phyloP scores from a whole-genome alignment of 1,140 invertebrate species.

The Neotoxoptera formosana region DNA sequence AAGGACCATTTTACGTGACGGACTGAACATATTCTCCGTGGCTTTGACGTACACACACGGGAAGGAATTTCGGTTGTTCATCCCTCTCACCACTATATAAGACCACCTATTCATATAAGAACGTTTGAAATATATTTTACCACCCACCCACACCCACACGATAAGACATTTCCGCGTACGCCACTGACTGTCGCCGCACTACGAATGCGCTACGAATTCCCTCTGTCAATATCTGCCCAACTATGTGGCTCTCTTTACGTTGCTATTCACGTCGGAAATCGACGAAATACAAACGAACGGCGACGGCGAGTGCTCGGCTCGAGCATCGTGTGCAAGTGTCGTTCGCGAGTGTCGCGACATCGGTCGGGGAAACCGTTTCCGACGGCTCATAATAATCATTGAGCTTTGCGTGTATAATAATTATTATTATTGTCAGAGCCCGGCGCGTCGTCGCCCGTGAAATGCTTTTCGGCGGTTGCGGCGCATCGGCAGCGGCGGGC shows the following conservation, averaged over 20 bases:
- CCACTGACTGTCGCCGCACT: too few species aligned
- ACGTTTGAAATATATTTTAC: not conserved
- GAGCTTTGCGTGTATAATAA: slow-evolving; percentile 4
- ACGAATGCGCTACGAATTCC: too few species aligned
- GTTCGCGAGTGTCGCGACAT: not conserved
- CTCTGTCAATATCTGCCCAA: not conserved
- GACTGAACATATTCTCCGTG: not conserved
- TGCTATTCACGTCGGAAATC: not conserved
- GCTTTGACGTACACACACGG: too few species aligned
- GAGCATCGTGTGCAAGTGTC: not conserved
- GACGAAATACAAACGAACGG: not conserved
- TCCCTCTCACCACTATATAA: too few species aligned
- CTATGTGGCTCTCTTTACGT: not conserved
- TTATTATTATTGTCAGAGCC: not conserved
- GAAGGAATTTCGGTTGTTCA: not conserved
- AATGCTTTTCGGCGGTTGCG: slow-evolving; percentile 15
- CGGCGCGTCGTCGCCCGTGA: slow-evolving; percentile 42
- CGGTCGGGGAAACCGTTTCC: not conserved
- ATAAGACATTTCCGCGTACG: not conserved
- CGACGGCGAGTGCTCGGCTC: not conserved
- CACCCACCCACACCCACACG: too few species aligned
- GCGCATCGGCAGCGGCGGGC: not conserved
- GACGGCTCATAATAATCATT: not conserved
- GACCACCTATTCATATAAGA: not conserved
- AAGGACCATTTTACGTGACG: not conserved